Conservation (phyloP, 2,888 invertebrate genomes). For the Eupeodes latifasciatus region DNA sequence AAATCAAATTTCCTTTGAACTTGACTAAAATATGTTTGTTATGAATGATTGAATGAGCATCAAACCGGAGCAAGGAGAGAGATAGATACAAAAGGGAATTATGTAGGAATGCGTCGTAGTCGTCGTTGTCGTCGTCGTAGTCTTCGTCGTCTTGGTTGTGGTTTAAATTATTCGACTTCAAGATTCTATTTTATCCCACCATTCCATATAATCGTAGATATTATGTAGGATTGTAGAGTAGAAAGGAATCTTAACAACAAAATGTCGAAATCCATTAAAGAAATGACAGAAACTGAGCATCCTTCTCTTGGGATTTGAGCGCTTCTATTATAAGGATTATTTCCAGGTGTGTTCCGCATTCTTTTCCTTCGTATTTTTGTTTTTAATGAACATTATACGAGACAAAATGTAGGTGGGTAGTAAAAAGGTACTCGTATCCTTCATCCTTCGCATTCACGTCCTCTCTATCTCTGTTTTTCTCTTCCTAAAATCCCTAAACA, state of each 20-base stretch:
- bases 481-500: conserved; percentile 14
- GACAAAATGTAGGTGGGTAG: neutral
- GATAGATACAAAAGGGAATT: neutral
- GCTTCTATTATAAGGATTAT: conserved; percentile 9
- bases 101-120: too few relatives aligned
- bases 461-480: neutral
- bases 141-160: neutral
- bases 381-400: conserved; percentile 6
- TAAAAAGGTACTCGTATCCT: neutral
- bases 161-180: neutral
- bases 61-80: neutral
- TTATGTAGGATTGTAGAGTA: neutral
- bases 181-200: neutral
- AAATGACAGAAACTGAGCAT: conserved; percentile 25
- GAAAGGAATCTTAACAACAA: neutral
- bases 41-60: conserved; percentile 14
- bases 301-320: conserved; percentile 14
- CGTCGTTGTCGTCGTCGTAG: too few relatives aligned
- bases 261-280: conserved; percentile 33
- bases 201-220: too few relatives aligned
- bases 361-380: neutral
- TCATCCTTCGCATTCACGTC: neutral
- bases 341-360: conserved; percentile 15
- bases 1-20: conserved; percentile 29
- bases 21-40: neutral